Evolutionary conservation across 2,113 vertebrate genomes (phyloP).

Genomic region (Pterocles gutturalis): DNA sequence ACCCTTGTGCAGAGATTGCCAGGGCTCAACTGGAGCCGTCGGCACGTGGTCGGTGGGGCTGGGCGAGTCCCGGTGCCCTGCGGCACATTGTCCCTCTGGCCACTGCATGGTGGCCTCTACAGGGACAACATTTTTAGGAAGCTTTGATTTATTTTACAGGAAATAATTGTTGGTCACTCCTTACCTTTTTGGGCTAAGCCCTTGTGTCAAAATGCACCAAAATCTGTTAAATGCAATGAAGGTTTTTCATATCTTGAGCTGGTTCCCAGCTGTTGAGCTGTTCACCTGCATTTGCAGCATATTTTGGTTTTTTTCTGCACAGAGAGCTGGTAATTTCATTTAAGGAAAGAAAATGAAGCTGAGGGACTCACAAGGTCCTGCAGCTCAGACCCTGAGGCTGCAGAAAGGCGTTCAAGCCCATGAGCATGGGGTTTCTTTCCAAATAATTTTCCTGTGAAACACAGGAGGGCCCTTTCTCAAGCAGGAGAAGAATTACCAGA

Average conservation of each 20-base stretch:
- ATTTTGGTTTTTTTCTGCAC: not conserved
- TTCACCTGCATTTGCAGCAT: not conserved
- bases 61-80: not conserved
- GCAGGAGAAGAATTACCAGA: not conserved
- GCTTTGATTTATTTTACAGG: not conserved
- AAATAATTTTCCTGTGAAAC: rapidly evolving
- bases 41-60: rapidly evolving
- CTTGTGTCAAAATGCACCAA: not conserved
- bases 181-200: not conserved
- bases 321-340: not conserved
- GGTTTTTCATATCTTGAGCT: not conserved
- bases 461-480: rapidly evolving
- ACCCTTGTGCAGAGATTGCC: not conserved
- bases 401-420: not conserved
- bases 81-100: rapidly evolving
- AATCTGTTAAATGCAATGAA: not conserved
- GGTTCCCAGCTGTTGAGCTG: not conserved
- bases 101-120: not conserved
- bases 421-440: not conserved
- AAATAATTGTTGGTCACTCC: not conserved
- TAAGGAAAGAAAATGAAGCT: not conserved
- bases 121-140: not conserved
- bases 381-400: not conserved
- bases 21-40: rapidly evolving
- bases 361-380: not conserved